phyloP scores from a whole-genome alignment of 2,113 vertebrate genomes.

The Pollachius pollachius region DNA sequence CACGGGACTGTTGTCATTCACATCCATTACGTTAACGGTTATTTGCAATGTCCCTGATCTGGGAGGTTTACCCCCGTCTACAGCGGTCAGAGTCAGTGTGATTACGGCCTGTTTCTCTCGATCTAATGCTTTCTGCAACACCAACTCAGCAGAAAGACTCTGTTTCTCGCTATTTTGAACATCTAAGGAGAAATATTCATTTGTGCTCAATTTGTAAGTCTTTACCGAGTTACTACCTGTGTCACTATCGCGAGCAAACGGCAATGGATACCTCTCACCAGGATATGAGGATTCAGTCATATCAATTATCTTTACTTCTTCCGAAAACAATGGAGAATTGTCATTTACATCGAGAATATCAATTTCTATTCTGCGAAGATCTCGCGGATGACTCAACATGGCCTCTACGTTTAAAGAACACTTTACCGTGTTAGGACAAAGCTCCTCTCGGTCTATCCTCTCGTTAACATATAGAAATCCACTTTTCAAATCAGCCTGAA shows the following conservation, averaged over 20 bases:
- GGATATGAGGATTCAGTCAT: constrained; percentile 43
- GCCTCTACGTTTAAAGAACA: constrained; percentile 70
- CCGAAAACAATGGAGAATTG: constrained; percentile 55
- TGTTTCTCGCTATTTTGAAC: constrained; percentile 12
- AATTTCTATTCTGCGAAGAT: constrained; percentile 63
- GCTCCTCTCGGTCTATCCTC: constrained; percentile 68
- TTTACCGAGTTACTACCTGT: constrained; percentile 53
- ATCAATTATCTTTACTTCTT: constrained; percentile 28
- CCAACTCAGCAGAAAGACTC: not conserved
- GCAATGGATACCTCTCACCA: constrained; percentile 52
- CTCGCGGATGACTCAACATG: constrained; percentile 69
- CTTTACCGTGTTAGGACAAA: constrained; percentile 58
- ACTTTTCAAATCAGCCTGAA: constrained; percentile 65
- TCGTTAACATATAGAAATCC: constrained; percentile 67
- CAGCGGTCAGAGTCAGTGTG: not conserved
- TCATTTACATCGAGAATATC: constrained; percentile 70
- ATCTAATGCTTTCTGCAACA: not conserved
- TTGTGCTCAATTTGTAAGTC: not conserved
- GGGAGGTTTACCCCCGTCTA: not conserved
- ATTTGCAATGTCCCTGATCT: not conserved
- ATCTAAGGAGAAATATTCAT: not conserved
- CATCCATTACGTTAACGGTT: not conserved
- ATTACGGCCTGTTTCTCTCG: not conserved
- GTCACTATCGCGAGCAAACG: constrained; percentile 59
- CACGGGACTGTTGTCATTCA: constrained; percentile 53